Evolutionary conservation across 2,113 vertebrate species (phyloP).

Genomic region (Ailurus styani): DNA sequence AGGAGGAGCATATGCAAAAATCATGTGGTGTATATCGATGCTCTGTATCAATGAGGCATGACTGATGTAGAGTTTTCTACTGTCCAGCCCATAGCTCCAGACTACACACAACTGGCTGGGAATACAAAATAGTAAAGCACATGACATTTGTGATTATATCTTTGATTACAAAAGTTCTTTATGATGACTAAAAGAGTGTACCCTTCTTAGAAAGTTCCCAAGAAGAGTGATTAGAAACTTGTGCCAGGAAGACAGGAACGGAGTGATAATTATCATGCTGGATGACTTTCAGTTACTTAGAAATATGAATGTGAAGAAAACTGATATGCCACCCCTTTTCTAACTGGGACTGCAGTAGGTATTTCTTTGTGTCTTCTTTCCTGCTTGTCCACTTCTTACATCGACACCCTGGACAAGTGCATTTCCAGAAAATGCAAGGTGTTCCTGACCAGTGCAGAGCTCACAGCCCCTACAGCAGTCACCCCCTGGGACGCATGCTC

Average conservation of each 20-base stretch:
- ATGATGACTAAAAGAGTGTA: not conserved
- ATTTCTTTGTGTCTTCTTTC: constrained; percentile 5
- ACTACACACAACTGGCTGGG: not conserved
- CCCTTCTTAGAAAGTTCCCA: not conserved
- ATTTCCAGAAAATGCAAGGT: constrained; percentile 53
- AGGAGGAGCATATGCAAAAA: not conserved
- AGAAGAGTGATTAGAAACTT: not conserved
- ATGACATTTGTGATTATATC: not conserved
- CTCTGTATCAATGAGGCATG: too few relatives aligned
- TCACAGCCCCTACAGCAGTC: not conserved
- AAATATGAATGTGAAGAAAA: constrained; percentile 2
- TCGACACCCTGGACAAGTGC: constrained; percentile 52
- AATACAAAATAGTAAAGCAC: not conserved
- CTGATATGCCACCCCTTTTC: not conserved
- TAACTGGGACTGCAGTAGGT: not conserved
- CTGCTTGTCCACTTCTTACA: constrained; percentile 4
- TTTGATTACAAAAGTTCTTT: not conserved
- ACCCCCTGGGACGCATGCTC: constrained; percentile 21
- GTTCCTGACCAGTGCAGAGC: constrained; percentile 13
- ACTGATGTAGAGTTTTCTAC: not conserved
- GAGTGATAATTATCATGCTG: not conserved
- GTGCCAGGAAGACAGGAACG: not conserved
- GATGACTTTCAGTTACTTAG: not conserved
- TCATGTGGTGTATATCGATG: not conserved
- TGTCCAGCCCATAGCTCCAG: not conserved